Percentiles rank a stretch among this genome's conserved stretches.
phyloP scores from a whole-genome alignment of 1,140 invertebrate species.

The Coenobita brevimanus region DNA sequence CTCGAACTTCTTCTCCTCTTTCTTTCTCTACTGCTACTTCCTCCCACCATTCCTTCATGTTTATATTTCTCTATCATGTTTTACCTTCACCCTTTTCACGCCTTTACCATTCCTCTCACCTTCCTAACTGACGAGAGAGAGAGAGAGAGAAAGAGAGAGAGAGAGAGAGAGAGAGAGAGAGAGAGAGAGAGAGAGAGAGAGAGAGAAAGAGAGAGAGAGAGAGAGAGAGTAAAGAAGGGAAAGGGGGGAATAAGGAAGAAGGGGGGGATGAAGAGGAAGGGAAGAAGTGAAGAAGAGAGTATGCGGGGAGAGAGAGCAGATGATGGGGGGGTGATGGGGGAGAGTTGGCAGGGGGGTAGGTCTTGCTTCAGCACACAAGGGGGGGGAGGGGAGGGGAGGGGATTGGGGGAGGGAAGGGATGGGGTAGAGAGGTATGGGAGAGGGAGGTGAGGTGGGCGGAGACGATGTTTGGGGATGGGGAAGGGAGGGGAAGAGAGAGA shows the following conservation, averaged over 20 bases:
- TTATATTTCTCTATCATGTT: too few species aligned
- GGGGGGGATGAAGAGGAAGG: neutral
- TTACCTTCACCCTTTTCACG: neutral
- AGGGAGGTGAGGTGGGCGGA: neutral
- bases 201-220: neutral
- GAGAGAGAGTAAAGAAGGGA: neutral
- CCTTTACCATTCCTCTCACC: neutral
- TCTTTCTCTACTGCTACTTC: too few species aligned
- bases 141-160: constrained; percentile 43
- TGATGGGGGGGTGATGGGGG: neutral
- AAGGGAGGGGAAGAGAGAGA: neutral
- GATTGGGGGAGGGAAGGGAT: neutral
- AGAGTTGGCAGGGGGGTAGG: too few species aligned
- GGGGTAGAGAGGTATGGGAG: neutral
- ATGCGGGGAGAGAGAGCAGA: neutral
- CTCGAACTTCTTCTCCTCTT: too few species aligned
- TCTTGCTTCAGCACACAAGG: too few species aligned
- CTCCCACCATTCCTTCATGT: too few species aligned
- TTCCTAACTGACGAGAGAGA: constrained; percentile 18
- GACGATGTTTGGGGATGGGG: neutral
- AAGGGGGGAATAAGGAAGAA: neutral
- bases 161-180: constrained; percentile 44
- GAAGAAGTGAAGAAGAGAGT: neutral
- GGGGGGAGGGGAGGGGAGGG: neutral
- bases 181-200: constrained; percentile 22